Evolutionary conservation across 1,140 invertebrate genomes (phyloP), one percentile per base, ranked within the genome.

Genomic region (Zaprionus taronus): DNA sequence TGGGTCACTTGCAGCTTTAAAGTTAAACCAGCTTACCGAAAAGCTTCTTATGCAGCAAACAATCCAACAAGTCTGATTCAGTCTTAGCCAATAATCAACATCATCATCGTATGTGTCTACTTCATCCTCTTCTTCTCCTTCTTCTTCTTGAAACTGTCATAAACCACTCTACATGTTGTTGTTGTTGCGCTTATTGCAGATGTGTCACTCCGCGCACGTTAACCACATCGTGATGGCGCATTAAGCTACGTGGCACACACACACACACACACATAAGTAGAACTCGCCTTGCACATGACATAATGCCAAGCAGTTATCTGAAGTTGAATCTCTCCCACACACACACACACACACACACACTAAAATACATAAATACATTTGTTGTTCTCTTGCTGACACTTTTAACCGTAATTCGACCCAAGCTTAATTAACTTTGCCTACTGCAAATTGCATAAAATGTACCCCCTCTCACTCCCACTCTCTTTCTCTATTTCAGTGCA

Each of bases 131-230:
- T n/a, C 41, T 44, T 47, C n/a, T 47, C 6, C n/a, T 47, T 4
- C n/a, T 17, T 11, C n/a, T 38, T 38, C 53, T 31, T 15, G 11
- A 15, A 55, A 26, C 51, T 55, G 22, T 55, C 17, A 49, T 17
- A 49, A 17, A 17, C 47, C n/a, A 49, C 9, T 11, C 17, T 20
- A 11, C 17, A 22, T 28, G 26, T 28, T 15, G 53, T 17, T 56
- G 22, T 15, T 53, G 20, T 26, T 66, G 34, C 34, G 55, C 41
- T 51, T 65, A 6, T 49, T 68, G 65, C 31, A 65, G 61, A 76
- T 76, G 73, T 65, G 73, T 76, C 73, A 76, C 44, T 60, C 61
- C 31, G 9, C 55, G 31, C 72, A 63, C 34, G 60, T 63, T 71
- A 75, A 71, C 67, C 72, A 34, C 72, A 74, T 74, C 57, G 64